Conservation (phyloP, 2,888 invertebrate genomes). For the Tetanocera ferruginea region DNA sequence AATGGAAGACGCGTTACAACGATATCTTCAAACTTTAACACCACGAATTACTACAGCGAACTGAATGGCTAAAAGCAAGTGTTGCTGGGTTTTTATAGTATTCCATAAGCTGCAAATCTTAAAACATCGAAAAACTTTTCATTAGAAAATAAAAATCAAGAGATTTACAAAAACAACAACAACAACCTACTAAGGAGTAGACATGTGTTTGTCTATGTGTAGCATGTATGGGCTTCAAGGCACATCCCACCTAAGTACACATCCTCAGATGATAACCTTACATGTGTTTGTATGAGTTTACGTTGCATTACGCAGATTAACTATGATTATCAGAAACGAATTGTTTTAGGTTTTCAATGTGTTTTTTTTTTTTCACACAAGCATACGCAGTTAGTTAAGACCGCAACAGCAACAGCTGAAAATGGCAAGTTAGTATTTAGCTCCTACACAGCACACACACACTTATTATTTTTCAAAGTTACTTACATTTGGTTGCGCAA, state of each 20-base stretch:
- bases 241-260: neutral
- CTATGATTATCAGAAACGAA: constrained; percentile 22
- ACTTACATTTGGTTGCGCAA: constrained; percentile 55
- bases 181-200: neutral
- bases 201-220: neutral
- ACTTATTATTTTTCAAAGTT: constrained; percentile 5
- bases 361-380: neutral
- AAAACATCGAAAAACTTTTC: neutral
- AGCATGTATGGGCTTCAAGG: neutral
- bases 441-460: constrained; percentile 45
- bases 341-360: constrained; percentile 25
- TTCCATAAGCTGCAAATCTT: constrained; percentile 9
- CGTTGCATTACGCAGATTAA: constrained; percentile 33
- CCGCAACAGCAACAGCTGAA: neutral
- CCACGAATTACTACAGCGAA: constrained; percentile 10
- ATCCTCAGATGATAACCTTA: neutral
- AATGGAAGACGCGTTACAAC: neutral
- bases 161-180: neutral
- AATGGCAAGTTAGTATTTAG: constrained; percentile 5
- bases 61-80: neutral
- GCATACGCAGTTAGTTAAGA: neutral
- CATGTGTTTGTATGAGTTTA: neutral
- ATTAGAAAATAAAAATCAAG: constrained; percentile 5
- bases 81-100: constrained; percentile 24
- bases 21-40: neutral